Evolutionary conservation across 1,140 invertebrate species (phyloP).

Genomic region (Brachionus paranguensis): DNA sequence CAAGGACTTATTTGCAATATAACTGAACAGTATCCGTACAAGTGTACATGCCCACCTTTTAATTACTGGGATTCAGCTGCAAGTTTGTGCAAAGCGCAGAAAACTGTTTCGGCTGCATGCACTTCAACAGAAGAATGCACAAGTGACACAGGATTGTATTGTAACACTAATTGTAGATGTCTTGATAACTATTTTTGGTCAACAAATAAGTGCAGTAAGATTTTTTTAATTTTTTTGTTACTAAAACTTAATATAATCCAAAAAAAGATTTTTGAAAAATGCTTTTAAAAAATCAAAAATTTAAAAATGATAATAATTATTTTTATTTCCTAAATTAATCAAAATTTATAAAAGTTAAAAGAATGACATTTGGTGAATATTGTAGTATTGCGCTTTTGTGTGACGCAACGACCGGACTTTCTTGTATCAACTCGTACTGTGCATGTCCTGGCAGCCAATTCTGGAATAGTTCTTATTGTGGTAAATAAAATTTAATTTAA

Average conservation of each 20-base stretch:
- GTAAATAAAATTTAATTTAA: background rate
- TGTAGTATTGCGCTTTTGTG: background rate
- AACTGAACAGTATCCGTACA: background rate
- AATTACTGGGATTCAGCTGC: background rate
- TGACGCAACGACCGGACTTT: background rate
- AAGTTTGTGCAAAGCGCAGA: background rate
- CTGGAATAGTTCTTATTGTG: background rate
- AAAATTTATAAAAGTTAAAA: background rate
- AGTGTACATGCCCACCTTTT: background rate
- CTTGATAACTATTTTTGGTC: background rate
- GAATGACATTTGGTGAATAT: background rate
- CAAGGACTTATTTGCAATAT: background rate
- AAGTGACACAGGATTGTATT: background rate
- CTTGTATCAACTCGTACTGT: background rate
- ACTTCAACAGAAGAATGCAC: background rate
- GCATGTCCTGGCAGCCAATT: background rate
- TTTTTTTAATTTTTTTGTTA: background rate
- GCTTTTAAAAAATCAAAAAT: no score
- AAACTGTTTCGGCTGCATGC: background rate
- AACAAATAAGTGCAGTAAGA: background rate
- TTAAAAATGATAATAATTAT: no score
- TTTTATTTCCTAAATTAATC: no score
- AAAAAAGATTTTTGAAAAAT: no score
- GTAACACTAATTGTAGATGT: background rate
- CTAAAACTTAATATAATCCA: no score